These are phyloP conservation scores for Platalea minor DNA, from an alignment of 2,797 vertebrate species.

Conservation along the genomic window DNA sequence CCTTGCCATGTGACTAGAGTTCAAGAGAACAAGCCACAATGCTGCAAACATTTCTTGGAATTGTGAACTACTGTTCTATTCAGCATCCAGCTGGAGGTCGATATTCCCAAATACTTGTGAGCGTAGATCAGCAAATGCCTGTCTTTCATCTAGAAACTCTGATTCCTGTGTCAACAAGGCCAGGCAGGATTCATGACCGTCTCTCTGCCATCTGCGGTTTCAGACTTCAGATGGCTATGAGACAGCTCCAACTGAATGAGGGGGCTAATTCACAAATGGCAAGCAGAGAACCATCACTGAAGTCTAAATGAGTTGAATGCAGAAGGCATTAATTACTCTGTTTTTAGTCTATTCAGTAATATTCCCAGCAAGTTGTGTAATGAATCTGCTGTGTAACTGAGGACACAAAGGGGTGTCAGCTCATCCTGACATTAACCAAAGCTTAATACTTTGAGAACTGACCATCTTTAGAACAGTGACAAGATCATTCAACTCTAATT, in stretches of 20 bases:
- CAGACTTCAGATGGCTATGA: background rate
- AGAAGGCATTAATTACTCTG: background rate
- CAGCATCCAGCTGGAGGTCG: background rate
- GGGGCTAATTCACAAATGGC: background rate
- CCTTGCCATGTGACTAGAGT: background rate
- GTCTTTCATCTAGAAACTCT: conserved; percentile 30
- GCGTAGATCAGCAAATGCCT: conserved; percentile 7
- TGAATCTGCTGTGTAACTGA: background rate
- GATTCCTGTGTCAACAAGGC: conserved; percentile 5
- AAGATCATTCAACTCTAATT: background rate
- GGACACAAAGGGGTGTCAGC: background rate
- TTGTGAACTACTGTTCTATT: conserved; percentile 31
- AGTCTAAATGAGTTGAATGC: background rate
- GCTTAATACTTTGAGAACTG: background rate
- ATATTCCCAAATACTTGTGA: background rate
- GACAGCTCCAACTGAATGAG: background rate
- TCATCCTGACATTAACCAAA: background rate
- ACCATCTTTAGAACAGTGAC: background rate
- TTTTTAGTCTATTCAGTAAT: background rate
- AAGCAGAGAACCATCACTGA: background rate
- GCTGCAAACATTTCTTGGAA: conserved; percentile 26
- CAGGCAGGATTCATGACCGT: background rate
- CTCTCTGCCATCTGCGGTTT: background rate
- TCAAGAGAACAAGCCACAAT: conserved; percentile 17
- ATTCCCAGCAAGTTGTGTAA: background rate